Evolutionary conservation across 2,888 invertebrate genomes (phyloP).

Genomic region (Drosophila peninsularis): DNA sequence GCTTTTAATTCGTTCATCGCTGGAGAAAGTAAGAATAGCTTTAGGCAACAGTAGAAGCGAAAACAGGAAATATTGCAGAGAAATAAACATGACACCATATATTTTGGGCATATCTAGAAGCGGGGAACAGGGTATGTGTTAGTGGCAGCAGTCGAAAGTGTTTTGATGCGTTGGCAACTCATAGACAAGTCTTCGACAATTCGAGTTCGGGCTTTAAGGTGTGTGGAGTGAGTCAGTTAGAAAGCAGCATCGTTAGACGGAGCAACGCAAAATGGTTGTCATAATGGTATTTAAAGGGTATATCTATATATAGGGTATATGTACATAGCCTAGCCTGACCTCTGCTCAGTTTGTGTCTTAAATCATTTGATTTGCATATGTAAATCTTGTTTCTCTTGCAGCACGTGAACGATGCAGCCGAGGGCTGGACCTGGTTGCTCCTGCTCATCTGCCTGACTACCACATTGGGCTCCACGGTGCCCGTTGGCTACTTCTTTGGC

Average conservation of each 20-base stretch:
- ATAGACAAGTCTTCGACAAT: constrained; percentile 11
- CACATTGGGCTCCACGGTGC: constrained; percentile 90
- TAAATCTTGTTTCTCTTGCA: constrained; percentile 28
- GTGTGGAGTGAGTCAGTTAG: constrained; percentile 30
- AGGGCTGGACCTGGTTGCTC: constrained; percentile 84
- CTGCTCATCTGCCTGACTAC: constrained; percentile 89
- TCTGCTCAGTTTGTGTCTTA: constrained; percentile 59
- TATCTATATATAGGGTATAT: background rate
- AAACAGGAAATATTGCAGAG: background rate
- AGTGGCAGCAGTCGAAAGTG: no score
- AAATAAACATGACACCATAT: background rate
- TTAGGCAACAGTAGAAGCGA: no score
- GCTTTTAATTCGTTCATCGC: no score
- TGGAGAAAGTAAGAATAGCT: no score
- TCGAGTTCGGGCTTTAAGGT: constrained; percentile 10
- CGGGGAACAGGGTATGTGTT: background rate
- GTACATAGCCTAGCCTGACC: no score
- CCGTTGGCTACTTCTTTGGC: constrained; percentile 93
- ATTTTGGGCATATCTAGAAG: background rate
- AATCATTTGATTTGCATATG: constrained; percentile 62
- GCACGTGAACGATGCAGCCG: constrained; percentile 44
- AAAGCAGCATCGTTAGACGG: constrained; percentile 13
- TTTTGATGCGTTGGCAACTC: constrained; percentile 3
- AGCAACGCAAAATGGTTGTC: constrained; percentile 39
- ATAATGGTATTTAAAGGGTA: constrained; percentile 54